phyloP scores from a whole-genome alignment of 2,888 invertebrate species.

The Campoletis raptor region DNA sequence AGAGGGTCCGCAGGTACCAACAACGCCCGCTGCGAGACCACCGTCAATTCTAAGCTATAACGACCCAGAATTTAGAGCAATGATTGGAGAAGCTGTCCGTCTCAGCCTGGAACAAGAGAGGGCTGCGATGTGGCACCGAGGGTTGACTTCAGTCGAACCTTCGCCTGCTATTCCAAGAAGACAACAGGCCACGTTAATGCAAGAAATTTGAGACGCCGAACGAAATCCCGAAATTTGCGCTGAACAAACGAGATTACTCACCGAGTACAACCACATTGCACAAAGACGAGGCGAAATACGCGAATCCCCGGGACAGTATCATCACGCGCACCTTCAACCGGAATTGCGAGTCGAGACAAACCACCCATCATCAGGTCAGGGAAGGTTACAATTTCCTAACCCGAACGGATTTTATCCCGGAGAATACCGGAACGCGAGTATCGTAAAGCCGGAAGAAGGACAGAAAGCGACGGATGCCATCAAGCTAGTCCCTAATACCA shows the following conservation, averaged over 20 bases:
- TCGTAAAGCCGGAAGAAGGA: constrained; percentile 6
- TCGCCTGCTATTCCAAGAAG: too few relatives aligned
- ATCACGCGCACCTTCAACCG: background rate
- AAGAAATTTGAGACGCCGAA: background rate
- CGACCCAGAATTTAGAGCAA: constrained; percentile 29
- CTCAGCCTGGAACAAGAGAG: constrained; percentile 1
- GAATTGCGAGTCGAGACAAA: background rate
- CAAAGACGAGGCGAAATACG: background rate
- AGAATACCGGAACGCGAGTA: constrained; percentile 21
- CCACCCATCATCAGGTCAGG: background rate
- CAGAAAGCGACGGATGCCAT: constrained; percentile 24
- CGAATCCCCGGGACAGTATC: background rate
- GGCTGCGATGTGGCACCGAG: background rate
- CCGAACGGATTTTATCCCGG: constrained; percentile 45
- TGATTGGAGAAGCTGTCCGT: constrained; percentile 38
- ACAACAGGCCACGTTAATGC: background rate
- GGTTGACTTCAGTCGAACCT: constrained; percentile 1
- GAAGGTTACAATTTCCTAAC: constrained; percentile 6
- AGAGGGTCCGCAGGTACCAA: background rate
- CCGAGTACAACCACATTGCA: background rate
- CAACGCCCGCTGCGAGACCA: background rate
- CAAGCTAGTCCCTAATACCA: constrained; percentile 2
- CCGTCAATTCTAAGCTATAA: constrained; percentile 34
- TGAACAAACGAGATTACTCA: background rate
- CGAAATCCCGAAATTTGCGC: too few relatives aligned